Conservation (phyloP, 2,888 invertebrate species). For the Tenthredo mesomela region DNA sequence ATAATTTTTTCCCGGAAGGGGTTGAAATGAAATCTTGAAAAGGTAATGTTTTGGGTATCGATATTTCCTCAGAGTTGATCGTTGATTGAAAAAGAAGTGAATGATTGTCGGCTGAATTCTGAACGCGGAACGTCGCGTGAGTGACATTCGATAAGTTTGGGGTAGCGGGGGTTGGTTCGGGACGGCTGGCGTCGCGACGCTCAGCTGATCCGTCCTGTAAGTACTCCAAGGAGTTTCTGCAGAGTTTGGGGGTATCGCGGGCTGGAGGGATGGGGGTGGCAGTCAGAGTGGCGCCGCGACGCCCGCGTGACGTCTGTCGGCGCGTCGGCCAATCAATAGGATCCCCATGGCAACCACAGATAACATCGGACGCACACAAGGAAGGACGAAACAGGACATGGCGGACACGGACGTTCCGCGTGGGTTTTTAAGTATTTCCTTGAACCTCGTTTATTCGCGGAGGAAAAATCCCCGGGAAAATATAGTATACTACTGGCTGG, state of each 20-base stretch:
- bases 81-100: neutral
- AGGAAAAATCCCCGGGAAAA: neutral
- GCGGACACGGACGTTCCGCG: constrained; percentile 24
- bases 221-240: constrained; percentile 56
- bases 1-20: neutral
- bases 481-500: neutral
- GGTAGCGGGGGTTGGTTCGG: neutral
- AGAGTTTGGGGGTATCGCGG: constrained; percentile 56
- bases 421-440: constrained; percentile 29
- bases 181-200: constrained; percentile 57
- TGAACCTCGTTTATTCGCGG: neutral
- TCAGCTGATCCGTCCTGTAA: constrained; percentile 64
- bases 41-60: neutral
- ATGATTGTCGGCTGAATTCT: neutral
- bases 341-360: constrained; percentile 78
- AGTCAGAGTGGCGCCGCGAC: constrained; percentile 80
- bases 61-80: neutral
- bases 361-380: constrained; percentile 75
- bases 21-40: neutral
- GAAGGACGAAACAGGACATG: constrained; percentile 24
- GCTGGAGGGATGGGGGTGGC: constrained; percentile 56
- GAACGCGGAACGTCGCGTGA: neutral
- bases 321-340: constrained; percentile 78
- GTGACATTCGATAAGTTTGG: constrained; percentile 3
- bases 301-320: constrained; percentile 80